Percentiles rank a stretch among this genome's conserved stretches.
Evolutionary conservation across 2,797 vertebrate genomes (phyloP).

Genomic region (Emydoidea blandingii): DNA sequence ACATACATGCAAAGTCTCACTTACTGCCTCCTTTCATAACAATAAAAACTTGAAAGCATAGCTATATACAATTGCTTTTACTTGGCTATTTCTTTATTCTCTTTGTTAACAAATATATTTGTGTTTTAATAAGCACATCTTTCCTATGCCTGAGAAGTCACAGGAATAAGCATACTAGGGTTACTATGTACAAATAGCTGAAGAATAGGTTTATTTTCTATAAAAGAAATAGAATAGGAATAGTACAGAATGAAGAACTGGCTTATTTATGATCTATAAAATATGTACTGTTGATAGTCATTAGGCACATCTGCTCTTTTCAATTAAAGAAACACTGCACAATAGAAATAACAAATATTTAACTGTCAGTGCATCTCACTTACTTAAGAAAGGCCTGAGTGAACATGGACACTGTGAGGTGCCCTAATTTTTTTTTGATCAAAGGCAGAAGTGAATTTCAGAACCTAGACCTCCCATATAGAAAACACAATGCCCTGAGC

Average conservation of each 20-base stretch:
- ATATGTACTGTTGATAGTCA: neutral
- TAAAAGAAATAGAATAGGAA: neutral
- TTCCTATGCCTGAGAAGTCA: neutral
- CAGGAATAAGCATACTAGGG: neutral
- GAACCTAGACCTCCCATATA: neutral
- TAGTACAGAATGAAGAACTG: neutral
- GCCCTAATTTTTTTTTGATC: neutral
- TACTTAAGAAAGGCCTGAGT: accelerated
- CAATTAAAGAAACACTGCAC: neutral
- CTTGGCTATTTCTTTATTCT: neutral
- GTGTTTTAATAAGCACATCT: neutral
- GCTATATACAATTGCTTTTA: accelerated
- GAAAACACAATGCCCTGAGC: neutral
- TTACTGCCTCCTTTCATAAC: neutral
- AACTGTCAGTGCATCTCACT: accelerated
- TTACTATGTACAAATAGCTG: neutral
- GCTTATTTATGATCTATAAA: neutral
- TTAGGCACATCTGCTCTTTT: neutral
- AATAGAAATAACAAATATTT: accelerated
- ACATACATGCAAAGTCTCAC: accelerated
- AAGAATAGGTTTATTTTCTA: neutral
- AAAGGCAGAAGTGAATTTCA: neutral
- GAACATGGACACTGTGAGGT: neutral
- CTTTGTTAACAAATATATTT: neutral
- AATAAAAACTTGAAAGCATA: accelerated